Base-by-base conservation (phyloP, 2,797 vertebrate species). In the Telmatherina bonti region DNA sequence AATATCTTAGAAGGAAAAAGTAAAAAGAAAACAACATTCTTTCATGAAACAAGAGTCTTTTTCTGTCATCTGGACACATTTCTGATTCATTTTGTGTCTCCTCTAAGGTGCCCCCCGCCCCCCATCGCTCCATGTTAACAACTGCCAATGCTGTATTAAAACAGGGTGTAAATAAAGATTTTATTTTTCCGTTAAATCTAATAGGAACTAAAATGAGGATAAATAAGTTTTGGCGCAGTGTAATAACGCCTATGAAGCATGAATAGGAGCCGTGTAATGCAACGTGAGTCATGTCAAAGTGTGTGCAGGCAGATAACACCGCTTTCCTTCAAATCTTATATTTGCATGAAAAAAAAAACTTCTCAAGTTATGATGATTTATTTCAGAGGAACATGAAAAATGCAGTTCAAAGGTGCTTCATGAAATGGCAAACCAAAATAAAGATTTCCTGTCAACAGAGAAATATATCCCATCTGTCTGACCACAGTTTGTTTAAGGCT, bases 391-490 rank as follows among this genome's bases (percentile, higher is more conserved):
- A 77, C 76, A 24, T 52, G 57, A 80, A 62, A 76, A 70, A 57
- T 72, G 72, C 59, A 76, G 73, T 55, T 75, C 67, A 82, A 72
- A 85, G 79, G 81, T 85, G 84, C 74, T 86, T 67, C 30, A 79
- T 72, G 68, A 72, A 79, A 79, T 1, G 5, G 31, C 68, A 71
- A 76, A 76, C 45, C 65, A 58, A 78, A 84, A 70, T 65, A 72
- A 73, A 74, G 53, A 71, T 70, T 78, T 85, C 62, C 76, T 29
- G 65, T 85, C 77, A 63, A 67, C 45, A 26, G 38, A 58, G 67
- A 87, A 85, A 89, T 53, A 54, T 85, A 81, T 85, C 76, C 78
- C 70, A 61, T 82, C 70, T 76, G 81, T 91, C 89, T 81, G 79
- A 89, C 82, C 87, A 80, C 86, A 74, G 76, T 86, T 83, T 86